These are phyloP conservation scores for Phalacrocorax pelagicus DNA, from an alignment of 2,113 vertebrate species.

Conservation along the genomic window DNA sequence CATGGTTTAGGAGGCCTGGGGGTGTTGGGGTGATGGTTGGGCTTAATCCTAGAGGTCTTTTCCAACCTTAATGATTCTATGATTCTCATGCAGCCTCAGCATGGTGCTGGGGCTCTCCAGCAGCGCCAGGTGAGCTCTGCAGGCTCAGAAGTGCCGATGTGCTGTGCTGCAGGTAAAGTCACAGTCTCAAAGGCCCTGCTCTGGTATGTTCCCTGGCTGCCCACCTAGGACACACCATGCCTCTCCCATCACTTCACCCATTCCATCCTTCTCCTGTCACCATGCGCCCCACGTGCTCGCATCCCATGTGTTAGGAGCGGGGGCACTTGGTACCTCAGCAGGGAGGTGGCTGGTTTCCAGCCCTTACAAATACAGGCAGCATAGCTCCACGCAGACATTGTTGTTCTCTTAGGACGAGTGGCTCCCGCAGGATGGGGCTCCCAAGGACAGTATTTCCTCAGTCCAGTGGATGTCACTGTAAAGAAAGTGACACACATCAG, in stretches of 20 bases:
- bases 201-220: background rate
- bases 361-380: background rate
- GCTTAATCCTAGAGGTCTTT: too few relatives aligned
- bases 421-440: background rate
- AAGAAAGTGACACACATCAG: background rate
- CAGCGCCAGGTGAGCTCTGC: rapidly evolving
- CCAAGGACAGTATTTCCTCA: background rate
- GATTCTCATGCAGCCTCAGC: background rate
- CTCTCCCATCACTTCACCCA: background rate
- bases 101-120: background rate
- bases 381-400: rapidly evolving
- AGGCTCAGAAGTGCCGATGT: background rate
- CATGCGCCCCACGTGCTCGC: too few relatives aligned
- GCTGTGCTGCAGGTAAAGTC: background rate
- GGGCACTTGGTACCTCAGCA: background rate
- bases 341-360: background rate
- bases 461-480: background rate
- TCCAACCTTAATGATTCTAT: too few relatives aligned
- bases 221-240: background rate
- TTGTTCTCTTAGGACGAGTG: background rate
- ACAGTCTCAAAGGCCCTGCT: background rate
- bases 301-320: rapidly evolving
- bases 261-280: background rate
- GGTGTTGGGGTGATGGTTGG: too few relatives aligned
- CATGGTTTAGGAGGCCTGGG: too few relatives aligned